A percentile compares a stretch with the other conserved stretches of the same genome.
Evolutionary conservation across 2,113 vertebrate genomes (phyloP).

Genomic region (Myiopsitta monachus): DNA sequence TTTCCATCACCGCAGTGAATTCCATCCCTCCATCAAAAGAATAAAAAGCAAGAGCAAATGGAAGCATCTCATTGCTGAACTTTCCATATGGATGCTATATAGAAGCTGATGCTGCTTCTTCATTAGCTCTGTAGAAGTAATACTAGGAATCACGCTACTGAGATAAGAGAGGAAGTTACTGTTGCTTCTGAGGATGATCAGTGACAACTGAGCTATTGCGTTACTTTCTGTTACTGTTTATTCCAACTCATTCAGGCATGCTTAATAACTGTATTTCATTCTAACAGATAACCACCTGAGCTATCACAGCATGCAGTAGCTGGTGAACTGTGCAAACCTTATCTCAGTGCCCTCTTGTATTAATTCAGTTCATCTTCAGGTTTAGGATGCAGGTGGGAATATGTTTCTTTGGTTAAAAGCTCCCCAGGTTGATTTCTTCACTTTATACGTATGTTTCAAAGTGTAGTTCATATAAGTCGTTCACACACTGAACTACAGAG

Average conservation of each 20-base stretch:
- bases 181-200: neutral
- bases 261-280: neutral
- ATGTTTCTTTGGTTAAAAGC: neutral
- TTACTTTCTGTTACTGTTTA: neutral
- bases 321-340: neutral
- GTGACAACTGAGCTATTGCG: neutral
- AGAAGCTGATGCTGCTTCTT: neutral
- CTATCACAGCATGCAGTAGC: neutral
- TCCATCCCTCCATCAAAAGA: neutral
- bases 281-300: neutral
- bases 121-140: neutral
- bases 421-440: neutral
- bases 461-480: neutral
- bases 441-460: neutral
- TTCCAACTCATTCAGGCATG: neutral
- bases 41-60: neutral
- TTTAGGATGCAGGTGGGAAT: neutral
- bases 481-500: neutral
- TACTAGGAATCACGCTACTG: neutral
- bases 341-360: neutral
- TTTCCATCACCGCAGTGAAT: neutral
- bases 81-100: neutral
- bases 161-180: neutral
- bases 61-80: neutral
- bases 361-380: neutral